These are phyloP conservation scores for Microtus ochrogaster DNA, from an alignment of 2,113 vertebrate species.

Conservation along the genomic window DNA sequence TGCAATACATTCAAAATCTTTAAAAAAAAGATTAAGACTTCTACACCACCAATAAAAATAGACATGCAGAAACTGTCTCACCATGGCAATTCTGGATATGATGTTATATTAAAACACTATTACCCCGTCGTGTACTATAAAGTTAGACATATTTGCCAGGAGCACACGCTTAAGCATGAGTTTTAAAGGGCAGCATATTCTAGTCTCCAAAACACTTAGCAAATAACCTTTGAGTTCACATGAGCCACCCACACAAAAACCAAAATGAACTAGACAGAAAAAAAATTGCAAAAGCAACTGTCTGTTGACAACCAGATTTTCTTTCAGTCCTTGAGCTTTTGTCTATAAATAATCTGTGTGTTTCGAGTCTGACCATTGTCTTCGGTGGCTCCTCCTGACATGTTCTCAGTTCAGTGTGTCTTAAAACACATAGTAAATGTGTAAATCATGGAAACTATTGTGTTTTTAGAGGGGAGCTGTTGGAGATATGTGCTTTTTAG, in stretches of 20 bases:
- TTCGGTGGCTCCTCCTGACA: constrained; percentile 53
- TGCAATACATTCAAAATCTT: not conserved
- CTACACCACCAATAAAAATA: constrained; percentile 31
- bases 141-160: not conserved
- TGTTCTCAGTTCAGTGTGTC: constrained; percentile 36
- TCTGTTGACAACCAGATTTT: constrained; percentile 60
- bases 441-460: constrained; percentile 35
- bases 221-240: constrained; percentile 88
- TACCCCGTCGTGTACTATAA: not conserved
- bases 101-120: not conserved
- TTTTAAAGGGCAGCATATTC: constrained; percentile 79
- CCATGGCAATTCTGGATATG: not conserved
- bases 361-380: constrained; percentile 62
- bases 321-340: constrained; percentile 38
- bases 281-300: constrained; percentile 79
- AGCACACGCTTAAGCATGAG: constrained; percentile 70
- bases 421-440: constrained; percentile 58
- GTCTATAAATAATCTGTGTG: constrained; percentile 65
- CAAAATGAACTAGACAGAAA: constrained; percentile 81
- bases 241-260: constrained; percentile 88
- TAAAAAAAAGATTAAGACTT: constrained; percentile 43
- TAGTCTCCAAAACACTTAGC: constrained; percentile 80
- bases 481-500: constrained; percentile 7
- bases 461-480: constrained; percentile 32
- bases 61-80: not conserved